A percentile compares a stretch with the other conserved stretches of the same genome.
Evolutionary conservation across 2,797 vertebrate species (phyloP).

Genomic region (Enoplosus armatus): DNA sequence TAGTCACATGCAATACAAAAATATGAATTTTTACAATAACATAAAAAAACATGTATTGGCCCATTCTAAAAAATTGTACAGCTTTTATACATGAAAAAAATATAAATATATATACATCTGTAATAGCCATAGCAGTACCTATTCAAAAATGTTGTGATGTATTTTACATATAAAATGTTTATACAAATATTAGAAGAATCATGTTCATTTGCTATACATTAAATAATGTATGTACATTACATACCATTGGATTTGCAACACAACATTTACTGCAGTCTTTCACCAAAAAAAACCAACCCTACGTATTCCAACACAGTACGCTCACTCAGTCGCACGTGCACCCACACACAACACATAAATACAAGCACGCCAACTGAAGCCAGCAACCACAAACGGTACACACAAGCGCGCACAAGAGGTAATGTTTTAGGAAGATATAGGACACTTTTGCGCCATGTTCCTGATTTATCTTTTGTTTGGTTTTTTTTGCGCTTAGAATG

Average conservation of each 20-base stretch:
- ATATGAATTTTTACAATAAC: constrained; percentile 89
- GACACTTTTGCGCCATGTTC: constrained; percentile 76
- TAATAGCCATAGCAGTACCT: constrained; percentile 84
- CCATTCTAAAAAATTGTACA: constrained; percentile 85
- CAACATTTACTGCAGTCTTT: constrained; percentile 77
- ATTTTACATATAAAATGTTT: constrained; percentile 86
- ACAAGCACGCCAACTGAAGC: constrained; percentile 71
- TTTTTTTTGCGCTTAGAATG: constrained; percentile 57
- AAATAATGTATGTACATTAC: constrained; percentile 87
- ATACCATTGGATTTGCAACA: constrained; percentile 74
- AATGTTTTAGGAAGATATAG: constrained; percentile 78
- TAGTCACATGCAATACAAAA: constrained; percentile 91
- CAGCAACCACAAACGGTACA: constrained; percentile 69
- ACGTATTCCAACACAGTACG: constrained; percentile 55
- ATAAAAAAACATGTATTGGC: constrained; percentile 86
- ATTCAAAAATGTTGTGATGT: constrained; percentile 83
- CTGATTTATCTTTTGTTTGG: constrained; percentile 56
- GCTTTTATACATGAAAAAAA: constrained; percentile 87
- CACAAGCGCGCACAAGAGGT: constrained; percentile 78
- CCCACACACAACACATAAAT: constrained; percentile 59
- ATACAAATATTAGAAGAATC: constrained; percentile 87
- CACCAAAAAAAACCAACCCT: constrained; percentile 62
- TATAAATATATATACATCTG: constrained; percentile 88
- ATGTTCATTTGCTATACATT: constrained; percentile 83
- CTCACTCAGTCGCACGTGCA: constrained; percentile 59